These are phyloP conservation scores for Athalia circularis DNA, from an alignment of 2,888 invertebrate genomes.

Conservation along the genomic window DNA sequence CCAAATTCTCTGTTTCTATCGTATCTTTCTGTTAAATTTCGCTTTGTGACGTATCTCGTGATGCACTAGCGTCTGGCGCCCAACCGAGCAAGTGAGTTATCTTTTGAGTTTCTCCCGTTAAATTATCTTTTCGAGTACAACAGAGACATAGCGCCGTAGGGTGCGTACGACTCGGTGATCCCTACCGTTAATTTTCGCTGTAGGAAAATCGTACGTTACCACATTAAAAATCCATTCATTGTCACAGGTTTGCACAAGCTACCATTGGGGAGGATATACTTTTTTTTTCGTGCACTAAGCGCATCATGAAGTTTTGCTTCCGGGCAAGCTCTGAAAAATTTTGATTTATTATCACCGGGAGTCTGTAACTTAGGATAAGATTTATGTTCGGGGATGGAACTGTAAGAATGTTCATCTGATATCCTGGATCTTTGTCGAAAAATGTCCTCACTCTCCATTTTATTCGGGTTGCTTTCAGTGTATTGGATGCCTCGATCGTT, in stretches of 20 bases:
- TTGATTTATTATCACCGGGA: not conserved
- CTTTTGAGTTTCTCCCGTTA: too few relatives aligned
- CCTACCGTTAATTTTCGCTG: too few relatives aligned
- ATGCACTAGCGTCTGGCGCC: too few relatives aligned
- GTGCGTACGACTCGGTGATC: too few relatives aligned
- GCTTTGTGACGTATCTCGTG: too few relatives aligned
- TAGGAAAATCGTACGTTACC: not conserved
- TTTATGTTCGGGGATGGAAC: not conserved
- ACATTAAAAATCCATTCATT: not conserved
- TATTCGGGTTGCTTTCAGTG: not conserved
- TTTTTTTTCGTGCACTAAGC: not conserved
- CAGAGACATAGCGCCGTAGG: too few relatives aligned
- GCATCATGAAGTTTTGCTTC: conserved; percentile 6
- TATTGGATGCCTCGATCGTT: not conserved
- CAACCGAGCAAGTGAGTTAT: too few relatives aligned
- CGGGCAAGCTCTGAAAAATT: conserved; percentile 3
- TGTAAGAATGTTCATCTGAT: conserved; percentile 11
- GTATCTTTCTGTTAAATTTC: too few relatives aligned
- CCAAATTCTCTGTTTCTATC: too few relatives aligned
- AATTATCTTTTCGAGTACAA: too few relatives aligned
- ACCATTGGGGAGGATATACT: not conserved
- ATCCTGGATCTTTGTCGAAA: not conserved
- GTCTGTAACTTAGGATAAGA: not conserved
- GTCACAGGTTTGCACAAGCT: conserved; percentile 1
- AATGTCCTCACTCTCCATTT: not conserved